Percentiles rank a stretch among this genome's conserved stretches.
Evolutionary conservation across 1,140 invertebrate genomes (phyloP).

Genomic region (Tetragonula clypearis): DNA sequence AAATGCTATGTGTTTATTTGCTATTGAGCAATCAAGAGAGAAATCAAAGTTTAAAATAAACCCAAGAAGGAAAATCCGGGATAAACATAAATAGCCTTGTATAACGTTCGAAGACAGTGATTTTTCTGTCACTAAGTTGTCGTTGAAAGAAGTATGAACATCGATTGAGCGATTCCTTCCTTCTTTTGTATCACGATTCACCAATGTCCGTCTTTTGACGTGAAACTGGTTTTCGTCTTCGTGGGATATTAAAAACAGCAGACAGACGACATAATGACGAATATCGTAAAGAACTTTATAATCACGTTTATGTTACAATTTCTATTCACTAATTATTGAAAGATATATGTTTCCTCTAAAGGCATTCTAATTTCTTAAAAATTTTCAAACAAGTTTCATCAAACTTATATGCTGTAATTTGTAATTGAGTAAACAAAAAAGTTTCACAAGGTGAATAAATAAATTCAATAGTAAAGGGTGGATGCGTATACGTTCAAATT

Average conservation of each 20-base stretch:
- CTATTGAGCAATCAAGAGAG: not conserved
- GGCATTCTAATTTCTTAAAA: not conserved
- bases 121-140: constrained; percentile 22
- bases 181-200: constrained; percentile 51
- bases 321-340: no score
- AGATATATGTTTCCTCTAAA: not conserved
- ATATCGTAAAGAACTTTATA: constrained; percentile 14
- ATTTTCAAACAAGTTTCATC: not conserved
- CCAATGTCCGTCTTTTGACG: constrained; percentile 52
- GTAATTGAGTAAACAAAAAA: not conserved
- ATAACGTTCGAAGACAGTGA: constrained; percentile 26
- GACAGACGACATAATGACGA: constrained; percentile 14
- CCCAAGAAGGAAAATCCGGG: not conserved
- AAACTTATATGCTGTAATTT: not conserved
- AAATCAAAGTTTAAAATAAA: not conserved
- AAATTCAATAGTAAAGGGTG: not conserved
- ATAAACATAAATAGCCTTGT: not conserved
- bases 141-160: constrained; percentile 40
- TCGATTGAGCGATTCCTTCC: constrained; percentile 55
- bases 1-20: not conserved
- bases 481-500: not conserved
- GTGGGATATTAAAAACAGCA: constrained; percentile 46
- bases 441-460: not conserved
- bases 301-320: no score
- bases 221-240: constrained; percentile 60